Conservation (phyloP, 2,888 invertebrate genomes). For the Sphinx pinastri region DNA sequence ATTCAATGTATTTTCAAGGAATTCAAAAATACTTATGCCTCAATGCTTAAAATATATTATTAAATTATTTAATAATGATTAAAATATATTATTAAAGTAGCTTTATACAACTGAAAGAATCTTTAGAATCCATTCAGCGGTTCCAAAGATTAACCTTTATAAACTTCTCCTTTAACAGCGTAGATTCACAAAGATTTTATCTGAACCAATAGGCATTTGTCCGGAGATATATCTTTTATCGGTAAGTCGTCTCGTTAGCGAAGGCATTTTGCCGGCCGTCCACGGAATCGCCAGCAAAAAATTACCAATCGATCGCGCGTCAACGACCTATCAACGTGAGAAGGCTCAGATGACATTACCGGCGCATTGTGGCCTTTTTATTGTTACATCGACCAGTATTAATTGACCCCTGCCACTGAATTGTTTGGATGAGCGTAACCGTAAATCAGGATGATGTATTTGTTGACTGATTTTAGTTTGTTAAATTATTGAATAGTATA, state of each 20-base stretch:
- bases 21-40: too few relatives aligned
- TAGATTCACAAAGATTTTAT: not conserved
- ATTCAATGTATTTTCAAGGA: too few relatives aligned
- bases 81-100: too few relatives aligned
- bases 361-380: constrained; percentile 58
- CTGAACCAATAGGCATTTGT: constrained; percentile 4
- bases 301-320: constrained; percentile 69
- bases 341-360: constrained; percentile 57
- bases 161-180: too few relatives aligned
- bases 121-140: too few relatives aligned
- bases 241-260: constrained; percentile 57
- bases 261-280: constrained; percentile 49
- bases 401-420: constrained; percentile 26
- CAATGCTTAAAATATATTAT: too few relatives aligned
- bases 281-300: constrained; percentile 62
- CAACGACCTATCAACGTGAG: constrained; percentile 77
- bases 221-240: constrained; percentile 24
- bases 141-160: too few relatives aligned
- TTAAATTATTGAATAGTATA: not conserved
- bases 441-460: not conserved
- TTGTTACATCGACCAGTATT: constrained; percentile 33
- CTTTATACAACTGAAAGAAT: too few relatives aligned
- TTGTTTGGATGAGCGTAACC: not conserved
- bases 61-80: too few relatives aligned
- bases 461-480: not conserved